Percentiles rank a stretch among this genome's conserved stretches.
Conservation (phyloP, 2,888 invertebrate species). For the Camponotus fellah region DNA sequence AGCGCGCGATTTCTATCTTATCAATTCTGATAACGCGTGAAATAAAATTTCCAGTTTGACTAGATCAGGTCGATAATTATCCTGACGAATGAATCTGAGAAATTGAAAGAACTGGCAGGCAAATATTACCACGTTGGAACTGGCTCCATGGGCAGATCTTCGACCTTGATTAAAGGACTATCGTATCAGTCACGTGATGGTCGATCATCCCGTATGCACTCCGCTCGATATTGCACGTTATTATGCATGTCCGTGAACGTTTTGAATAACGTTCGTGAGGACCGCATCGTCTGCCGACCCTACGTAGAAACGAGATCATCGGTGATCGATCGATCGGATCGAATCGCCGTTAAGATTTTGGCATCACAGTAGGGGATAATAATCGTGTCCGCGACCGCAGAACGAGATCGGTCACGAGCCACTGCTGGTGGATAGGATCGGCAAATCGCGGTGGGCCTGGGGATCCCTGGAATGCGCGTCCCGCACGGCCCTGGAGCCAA, state of each 20-base stretch:
- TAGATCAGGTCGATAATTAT: slow-evolving; percentile 63
- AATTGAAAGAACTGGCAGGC: slow-evolving; percentile 42
- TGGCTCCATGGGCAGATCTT: slow-evolving; percentile 27
- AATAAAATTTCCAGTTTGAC: slow-evolving; percentile 69
- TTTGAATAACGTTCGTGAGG: background rate
- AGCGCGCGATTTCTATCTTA: slow-evolving; percentile 38
- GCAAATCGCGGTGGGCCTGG: slow-evolving; percentile 83
- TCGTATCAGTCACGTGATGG: slow-evolving; percentile 27
- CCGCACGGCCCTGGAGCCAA: slow-evolving; percentile 92
- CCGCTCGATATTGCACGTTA: slow-evolving; percentile 70
- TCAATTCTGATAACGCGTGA: slow-evolving; percentile 52
- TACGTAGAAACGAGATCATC: slow-evolving; percentile 65
- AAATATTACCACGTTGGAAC: slow-evolving; percentile 38
- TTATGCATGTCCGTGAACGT: slow-evolving; percentile 42
- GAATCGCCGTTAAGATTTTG: slow-evolving; percentile 74
- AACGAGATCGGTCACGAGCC: slow-evolving; percentile 83
- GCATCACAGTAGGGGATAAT: slow-evolving; percentile 82
- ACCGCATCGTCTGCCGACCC: slow-evolving; percentile 31
- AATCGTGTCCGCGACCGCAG: slow-evolving; percentile 74
- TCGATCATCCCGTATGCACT: slow-evolving; percentile 41
- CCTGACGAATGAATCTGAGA: slow-evolving; percentile 49
- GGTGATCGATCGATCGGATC: slow-evolving; percentile 53
- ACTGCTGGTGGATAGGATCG: slow-evolving; percentile 79
- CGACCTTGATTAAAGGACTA: slow-evolving; percentile 27
- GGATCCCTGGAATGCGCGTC: slow-evolving; percentile 90